Evolutionary conservation across 2,888 invertebrate genomes (phyloP).

Genomic region (Mystacides longicornis): DNA sequence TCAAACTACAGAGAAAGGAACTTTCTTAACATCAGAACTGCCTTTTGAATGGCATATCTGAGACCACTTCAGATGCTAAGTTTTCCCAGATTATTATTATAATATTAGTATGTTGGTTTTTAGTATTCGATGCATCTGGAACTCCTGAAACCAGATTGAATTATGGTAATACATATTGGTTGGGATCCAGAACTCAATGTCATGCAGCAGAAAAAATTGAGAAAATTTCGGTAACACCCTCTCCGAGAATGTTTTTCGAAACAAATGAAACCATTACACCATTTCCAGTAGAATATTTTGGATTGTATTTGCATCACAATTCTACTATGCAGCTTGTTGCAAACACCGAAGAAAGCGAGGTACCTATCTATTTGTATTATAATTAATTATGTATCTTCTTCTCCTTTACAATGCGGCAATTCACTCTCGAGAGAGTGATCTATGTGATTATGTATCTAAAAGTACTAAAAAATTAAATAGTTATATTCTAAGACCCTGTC

Average conservation of each 20-base stretch:
- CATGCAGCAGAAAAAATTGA: neutral
- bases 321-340: neutral
- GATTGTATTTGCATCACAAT: neutral
- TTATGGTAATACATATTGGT: neutral
- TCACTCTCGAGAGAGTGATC: too few relatives aligned
- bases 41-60: too few relatives aligned
- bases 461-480: too few relatives aligned
- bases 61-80: too few relatives aligned
- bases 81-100: too few relatives aligned
- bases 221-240: neutral
- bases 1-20: too few relatives aligned
- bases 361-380: neutral
- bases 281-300: neutral
- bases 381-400: neutral
- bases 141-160: neutral
- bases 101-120: too few relatives aligned
- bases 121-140: neutral
- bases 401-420: neutral
- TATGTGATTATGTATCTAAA: too few relatives aligned
- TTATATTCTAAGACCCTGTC: too few relatives aligned
- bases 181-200: neutral
- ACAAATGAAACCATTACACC: neutral
- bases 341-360: neutral
- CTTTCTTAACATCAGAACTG: too few relatives aligned
- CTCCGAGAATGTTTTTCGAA: neutral